Percentiles rank a stretch among this genome's conserved stretches.
Evolutionary conservation across 2,113 vertebrate species (phyloP).

Genomic region (Grammomys surdaster): DNA sequence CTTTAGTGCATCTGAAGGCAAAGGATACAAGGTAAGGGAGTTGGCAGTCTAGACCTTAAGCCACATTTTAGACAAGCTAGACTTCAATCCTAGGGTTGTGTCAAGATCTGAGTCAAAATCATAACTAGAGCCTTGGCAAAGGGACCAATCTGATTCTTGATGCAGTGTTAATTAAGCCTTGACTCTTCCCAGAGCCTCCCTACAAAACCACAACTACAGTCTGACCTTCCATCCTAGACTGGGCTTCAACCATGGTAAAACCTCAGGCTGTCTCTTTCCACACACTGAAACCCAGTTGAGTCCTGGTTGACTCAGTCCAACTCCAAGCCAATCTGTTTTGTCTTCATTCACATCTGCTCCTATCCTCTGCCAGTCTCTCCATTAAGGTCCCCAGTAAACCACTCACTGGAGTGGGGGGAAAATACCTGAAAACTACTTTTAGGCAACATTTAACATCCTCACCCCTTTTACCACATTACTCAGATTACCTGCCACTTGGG

Average conservation of each 20-base stretch:
- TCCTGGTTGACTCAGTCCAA: neutral
- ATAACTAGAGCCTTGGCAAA: neutral
- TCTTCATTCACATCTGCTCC: neutral
- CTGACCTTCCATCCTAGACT: neutral
- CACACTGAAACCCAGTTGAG: neutral
- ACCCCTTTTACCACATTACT: neutral
- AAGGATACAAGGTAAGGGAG: neutral
- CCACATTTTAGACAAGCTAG: neutral
- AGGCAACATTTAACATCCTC: neutral
- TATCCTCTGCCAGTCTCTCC: neutral
- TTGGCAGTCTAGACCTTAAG: neutral
- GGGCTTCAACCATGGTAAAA: neutral
- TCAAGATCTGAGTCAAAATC: neutral
- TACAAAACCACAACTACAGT: neutral
- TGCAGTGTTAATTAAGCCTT: neutral
- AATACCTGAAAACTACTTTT: neutral
- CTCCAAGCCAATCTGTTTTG: neutral
- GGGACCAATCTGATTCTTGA: neutral
- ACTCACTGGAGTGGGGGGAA: neutral
- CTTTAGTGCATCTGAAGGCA: neutral
- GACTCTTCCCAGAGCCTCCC: neutral
- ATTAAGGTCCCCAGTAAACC: neutral
- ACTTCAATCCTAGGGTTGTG: neutral
- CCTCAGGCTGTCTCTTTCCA: neutral
- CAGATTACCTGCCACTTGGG: neutral